These are phyloP conservation scores for Phataginus tetradactyla DNA, from an alignment of 2,797 vertebrate genomes.

Conservation along the genomic window DNA sequence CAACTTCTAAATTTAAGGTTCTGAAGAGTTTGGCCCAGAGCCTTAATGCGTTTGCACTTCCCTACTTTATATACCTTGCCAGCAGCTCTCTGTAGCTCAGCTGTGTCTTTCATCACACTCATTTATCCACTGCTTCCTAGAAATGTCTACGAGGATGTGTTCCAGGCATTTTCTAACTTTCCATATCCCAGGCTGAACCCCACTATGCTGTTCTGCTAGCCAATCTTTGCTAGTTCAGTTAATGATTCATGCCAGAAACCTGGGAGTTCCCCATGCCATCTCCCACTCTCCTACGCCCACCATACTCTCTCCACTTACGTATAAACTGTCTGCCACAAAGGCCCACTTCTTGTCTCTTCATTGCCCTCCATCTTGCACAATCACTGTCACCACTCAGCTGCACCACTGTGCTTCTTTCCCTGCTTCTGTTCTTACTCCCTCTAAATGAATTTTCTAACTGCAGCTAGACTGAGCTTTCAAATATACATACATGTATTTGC, in stretches of 20 bases:
- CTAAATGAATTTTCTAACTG: background rate
- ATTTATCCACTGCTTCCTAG: background rate
- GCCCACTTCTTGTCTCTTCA: background rate
- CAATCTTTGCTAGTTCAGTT: background rate
- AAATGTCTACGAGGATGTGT: background rate
- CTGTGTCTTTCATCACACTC: background rate
- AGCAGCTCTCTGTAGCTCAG: background rate
- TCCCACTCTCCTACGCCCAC: background rate
- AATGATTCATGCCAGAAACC: background rate
- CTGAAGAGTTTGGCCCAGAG: background rate
- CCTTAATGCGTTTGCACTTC: background rate
- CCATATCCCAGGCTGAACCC: background rate
- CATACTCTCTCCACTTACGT: background rate
- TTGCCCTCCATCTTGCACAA: background rate
- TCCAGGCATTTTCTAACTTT: background rate
- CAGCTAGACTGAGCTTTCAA: background rate
- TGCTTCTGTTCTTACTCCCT: background rate
- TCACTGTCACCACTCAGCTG: background rate
- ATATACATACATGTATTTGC: background rate
- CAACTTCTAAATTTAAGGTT: constrained; percentile 20
- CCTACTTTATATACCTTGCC: background rate
- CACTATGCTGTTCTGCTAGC: background rate
- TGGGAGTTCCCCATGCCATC: background rate
- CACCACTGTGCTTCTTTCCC: background rate
- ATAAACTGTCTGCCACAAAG: background rate